Conservation (phyloP, 2,888 invertebrate genomes). For the Phyllotreta cruciferae region DNA sequence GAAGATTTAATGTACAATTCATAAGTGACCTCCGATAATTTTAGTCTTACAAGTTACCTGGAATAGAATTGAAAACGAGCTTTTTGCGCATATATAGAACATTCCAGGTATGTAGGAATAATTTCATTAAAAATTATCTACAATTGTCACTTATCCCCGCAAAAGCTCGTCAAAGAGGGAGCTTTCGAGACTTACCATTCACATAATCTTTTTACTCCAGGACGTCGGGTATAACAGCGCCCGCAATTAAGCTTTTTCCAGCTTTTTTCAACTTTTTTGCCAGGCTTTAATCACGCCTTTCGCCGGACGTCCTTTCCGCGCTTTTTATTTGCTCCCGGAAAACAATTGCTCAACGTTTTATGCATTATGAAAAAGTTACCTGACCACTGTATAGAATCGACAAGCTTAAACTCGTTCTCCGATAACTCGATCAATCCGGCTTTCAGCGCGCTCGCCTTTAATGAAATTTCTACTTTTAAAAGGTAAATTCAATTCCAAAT, state of each 20-base stretch:
- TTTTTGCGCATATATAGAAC: slow-evolving; percentile 14
- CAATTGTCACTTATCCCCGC: slow-evolving; percentile 35
- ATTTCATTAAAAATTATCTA: slow-evolving; percentile 39
- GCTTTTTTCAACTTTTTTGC: slow-evolving; percentile 26
- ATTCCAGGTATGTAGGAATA: slow-evolving; percentile 25
- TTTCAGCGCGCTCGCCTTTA: background rate
- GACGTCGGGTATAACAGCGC: slow-evolving; percentile 35
- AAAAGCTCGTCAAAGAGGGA: slow-evolving; percentile 39
- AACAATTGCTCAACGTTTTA: slow-evolving; percentile 24
- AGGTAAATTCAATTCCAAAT: no score
- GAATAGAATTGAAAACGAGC: slow-evolving; percentile 22
- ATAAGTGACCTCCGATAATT: no score
- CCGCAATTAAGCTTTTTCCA: slow-evolving; percentile 36
- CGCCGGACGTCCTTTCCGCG: slow-evolving; percentile 37
- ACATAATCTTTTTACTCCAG: slow-evolving; percentile 38
- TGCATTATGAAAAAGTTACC: slow-evolving; percentile 23
- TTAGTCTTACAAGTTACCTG: slow-evolving; percentile 1
- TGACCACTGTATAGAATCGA: background rate
- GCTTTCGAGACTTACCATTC: slow-evolving; percentile 37
- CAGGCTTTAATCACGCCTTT: slow-evolving; percentile 36
- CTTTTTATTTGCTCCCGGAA: slow-evolving; percentile 33
- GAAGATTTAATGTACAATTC: no score
- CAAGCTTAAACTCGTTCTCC: background rate
- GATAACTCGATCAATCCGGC: background rate
- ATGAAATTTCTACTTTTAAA: background rate